Percentiles rank a stretch among this genome's conserved stretches.
These are phyloP conservation scores for Pollenia angustigena DNA, from an alignment of 2,888 invertebrate species.

Conservation along the genomic window DNA sequence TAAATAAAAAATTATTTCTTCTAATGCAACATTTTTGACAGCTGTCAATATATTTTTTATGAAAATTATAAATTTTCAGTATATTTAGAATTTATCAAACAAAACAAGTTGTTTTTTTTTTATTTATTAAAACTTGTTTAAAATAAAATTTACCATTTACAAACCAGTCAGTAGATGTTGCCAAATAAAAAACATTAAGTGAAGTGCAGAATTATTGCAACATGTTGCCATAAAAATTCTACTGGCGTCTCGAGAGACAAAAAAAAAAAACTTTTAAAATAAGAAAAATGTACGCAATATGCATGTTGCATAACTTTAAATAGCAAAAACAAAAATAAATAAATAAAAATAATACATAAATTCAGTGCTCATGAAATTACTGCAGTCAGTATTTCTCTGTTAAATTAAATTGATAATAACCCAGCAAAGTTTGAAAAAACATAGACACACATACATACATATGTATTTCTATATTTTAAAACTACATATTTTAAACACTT, in stretches of 20 bases:
- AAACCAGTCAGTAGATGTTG: no score
- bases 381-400: slow-evolving; percentile 48
- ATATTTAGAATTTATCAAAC: not conserved
- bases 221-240: slow-evolving; percentile 55
- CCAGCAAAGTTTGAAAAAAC: slow-evolving; percentile 19
- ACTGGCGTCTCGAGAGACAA: slow-evolving; percentile 45
- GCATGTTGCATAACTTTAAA: slow-evolving; percentile 52
- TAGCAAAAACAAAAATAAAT: not conserved
- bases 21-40: no score
- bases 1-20: no score
- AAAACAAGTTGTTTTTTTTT: not conserved
- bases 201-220: slow-evolving; percentile 53
- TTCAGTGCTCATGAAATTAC: slow-evolving; percentile 58
- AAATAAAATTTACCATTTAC: not conserved
- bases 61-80: no score
- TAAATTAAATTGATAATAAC: slow-evolving; percentile 2
- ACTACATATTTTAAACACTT: no score
- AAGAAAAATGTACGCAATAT: slow-evolving; percentile 34
- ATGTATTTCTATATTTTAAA: no score
- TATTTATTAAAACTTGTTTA: slow-evolving; percentile 1
- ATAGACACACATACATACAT: no score
- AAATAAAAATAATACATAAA: slow-evolving; percentile 35
- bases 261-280: slow-evolving; percentile 25
- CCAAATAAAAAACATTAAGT: not conserved
- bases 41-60: no score